Evolutionary conservation across 2,888 invertebrate genomes (phyloP).

Genomic region (Catocala fraxini): DNA sequence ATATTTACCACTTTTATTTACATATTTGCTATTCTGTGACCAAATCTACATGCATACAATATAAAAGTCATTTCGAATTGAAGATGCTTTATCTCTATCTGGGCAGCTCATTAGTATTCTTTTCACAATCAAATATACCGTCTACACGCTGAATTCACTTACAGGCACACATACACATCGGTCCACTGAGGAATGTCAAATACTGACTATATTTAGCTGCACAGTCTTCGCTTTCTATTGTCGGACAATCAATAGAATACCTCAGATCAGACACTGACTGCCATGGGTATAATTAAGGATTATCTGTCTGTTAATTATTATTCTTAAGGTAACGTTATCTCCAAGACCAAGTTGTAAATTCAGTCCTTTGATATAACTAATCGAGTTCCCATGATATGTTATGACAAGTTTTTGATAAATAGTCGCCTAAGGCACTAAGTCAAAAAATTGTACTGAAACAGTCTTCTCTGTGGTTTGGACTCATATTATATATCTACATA

Average conservation of each 20-base stretch:
- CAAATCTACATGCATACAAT: constrained; percentile 12
- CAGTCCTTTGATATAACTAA: too few relatives aligned
- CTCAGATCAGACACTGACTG: not conserved
- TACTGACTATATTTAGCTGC: constrained; percentile 28
- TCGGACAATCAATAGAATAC: constrained; percentile 2
- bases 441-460: too few relatives aligned
- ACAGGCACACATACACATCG: constrained; percentile 22
- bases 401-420: too few relatives aligned
- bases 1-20: too few relatives aligned
- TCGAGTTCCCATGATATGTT: too few relatives aligned
- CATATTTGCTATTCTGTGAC: not conserved
- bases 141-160: constrained; percentile 67
- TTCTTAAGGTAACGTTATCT: too few relatives aligned
- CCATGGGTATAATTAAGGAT: not conserved
- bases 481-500: too few relatives aligned
- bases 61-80: constrained; percentile 31
- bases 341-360: too few relatives aligned
- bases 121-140: constrained; percentile 54
- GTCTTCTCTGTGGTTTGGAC: too few relatives aligned
- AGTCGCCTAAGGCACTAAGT: too few relatives aligned
- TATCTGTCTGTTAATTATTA: too few relatives aligned
- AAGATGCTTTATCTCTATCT: constrained; percentile 44
- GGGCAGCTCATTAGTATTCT: constrained; percentile 67
- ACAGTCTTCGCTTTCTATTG: constrained; percentile 14
- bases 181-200: constrained; percentile 37